These are phyloP conservation scores for Zaprionus lachaisei DNA, from an alignment of 1,140 invertebrate species.

Conservation along the genomic window DNA sequence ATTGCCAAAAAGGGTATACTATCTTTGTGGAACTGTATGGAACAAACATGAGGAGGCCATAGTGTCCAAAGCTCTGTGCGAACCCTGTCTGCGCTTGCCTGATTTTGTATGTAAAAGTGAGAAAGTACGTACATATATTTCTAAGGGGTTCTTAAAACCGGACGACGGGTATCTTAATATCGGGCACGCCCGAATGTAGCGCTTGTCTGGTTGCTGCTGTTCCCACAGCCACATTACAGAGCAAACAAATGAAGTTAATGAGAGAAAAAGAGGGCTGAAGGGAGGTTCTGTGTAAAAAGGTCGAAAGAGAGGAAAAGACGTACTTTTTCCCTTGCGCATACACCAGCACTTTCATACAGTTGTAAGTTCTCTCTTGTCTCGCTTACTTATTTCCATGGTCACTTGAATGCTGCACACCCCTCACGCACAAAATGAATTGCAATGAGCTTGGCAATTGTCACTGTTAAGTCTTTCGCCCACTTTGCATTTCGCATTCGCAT, in stretches of 20 bases:
- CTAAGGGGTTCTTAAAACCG: too few relatives aligned
- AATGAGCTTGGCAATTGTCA: conserved; percentile 1
- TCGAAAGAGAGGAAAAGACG: conserved; percentile 23
- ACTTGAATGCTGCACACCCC: conserved; percentile 2
- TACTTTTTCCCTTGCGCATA: conserved; percentile 42
- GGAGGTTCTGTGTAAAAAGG: background rate
- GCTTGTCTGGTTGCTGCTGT: background rate
- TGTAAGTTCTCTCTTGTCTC: conserved; percentile 5
- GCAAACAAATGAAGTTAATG: conserved; percentile 32
- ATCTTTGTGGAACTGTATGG: too few relatives aligned
- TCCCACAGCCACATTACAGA: background rate
- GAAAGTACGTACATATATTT: too few relatives aligned
- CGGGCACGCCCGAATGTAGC: too few relatives aligned
- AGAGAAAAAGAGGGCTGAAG: background rate
- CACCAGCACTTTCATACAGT: conserved; percentile 61
- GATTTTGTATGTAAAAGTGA: too few relatives aligned
- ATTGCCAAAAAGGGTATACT: background rate
- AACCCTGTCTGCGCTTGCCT: too few relatives aligned
- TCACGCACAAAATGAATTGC: background rate
- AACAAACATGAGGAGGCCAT: too few relatives aligned
- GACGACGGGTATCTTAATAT: too few relatives aligned
- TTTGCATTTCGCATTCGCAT: background rate
- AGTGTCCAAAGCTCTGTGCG: too few relatives aligned
- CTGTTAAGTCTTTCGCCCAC: conserved; percentile 5
- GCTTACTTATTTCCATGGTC: background rate